phyloP scores from a whole-genome alignment of 1,140 invertebrate species.

The Helicoverpa zea region DNA sequence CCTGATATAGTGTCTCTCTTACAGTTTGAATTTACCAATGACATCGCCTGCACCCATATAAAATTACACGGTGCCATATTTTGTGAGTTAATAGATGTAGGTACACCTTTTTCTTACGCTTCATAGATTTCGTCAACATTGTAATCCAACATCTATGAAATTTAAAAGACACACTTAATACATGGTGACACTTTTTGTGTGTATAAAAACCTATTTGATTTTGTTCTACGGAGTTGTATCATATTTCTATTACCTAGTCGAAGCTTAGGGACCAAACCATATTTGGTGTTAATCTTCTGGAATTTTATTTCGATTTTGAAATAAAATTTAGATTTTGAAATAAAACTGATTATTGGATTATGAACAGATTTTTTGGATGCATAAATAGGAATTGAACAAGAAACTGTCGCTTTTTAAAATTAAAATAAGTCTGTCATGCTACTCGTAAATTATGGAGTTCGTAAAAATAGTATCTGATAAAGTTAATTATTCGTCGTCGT shows the following conservation, averaged over 20 bases:
- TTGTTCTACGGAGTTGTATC: conserved; percentile 64
- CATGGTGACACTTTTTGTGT: conserved; percentile 70
- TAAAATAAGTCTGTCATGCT: conserved; percentile 73
- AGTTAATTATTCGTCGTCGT: conserved; percentile 79
- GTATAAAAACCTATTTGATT: conserved; percentile 72
- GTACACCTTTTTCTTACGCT: conserved; percentile 72
- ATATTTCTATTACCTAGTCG: conserved; percentile 65
- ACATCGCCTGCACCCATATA: conserved; percentile 77
- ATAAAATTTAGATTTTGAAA: no score
- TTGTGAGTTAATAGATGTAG: conserved; percentile 75
- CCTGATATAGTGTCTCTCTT: conserved; percentile 75
- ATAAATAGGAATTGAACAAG: conserved; percentile 27
- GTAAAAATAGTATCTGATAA: conserved; percentile 80
- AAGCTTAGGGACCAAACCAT: conserved; percentile 43
- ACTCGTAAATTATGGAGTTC: conserved; percentile 77
- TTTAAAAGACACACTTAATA: conserved; percentile 71
- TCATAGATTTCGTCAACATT: conserved; percentile 68
- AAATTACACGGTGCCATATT: conserved; percentile 75
- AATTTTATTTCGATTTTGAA: neutral
- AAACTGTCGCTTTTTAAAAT: conserved; percentile 49
- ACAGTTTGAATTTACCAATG: conserved; percentile 80
- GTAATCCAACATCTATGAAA: conserved; percentile 74
- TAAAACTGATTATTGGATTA: no score
- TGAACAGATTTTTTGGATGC: neutral
- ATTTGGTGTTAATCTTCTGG: neutral